Evolutionary conservation across 1,140 invertebrate species (phyloP), one percentile per base, ranked within the genome.

Genomic region (Calephelis virginiensis): DNA sequence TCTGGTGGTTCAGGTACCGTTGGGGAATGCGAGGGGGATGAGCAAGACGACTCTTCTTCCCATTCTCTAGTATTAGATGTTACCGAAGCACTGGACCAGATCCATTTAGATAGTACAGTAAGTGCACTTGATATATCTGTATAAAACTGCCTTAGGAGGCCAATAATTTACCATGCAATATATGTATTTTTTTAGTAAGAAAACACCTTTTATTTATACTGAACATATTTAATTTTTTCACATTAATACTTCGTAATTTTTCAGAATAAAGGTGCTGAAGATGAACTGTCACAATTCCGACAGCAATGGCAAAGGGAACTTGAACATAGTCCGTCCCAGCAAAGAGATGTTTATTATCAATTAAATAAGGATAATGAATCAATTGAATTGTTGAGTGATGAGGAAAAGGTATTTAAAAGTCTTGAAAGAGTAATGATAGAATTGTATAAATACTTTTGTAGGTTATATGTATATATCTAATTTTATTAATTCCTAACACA

Each of bases 281-380:
- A 90, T 67, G 89, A 85, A 66, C 60, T 91, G 60, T 75, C 80
- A 61, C 80, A 77, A 0, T 92, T 92, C 76, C 80, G 91, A 1
- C 84, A 90, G 62, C 87, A 91, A 64, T 92, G 91, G 91, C 86
- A 91, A 70, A 76, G 82, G 0, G 91, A 92, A 66, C 50, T 92
- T 37, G 86, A 81, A 40, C 70, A 81, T 10, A 86, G 81, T 14
- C 78, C 82, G 1, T 85, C 88, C 12, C 77, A 79, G 1, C 72
- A 81, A 13, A 72, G 70, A 11, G 74, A 78, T 60, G 61, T 43
- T 17, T 45, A 13, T 40, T 12, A 43, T 43, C 38, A 46, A 53
- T 10, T 56, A n/a, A 12, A 59, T 43, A 53, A 65, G 45, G 43
- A 14, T 59, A 40, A 53, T 56, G 50, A 65, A 64, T 56, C 28